Conservation (phyloP, 2,113 vertebrate species). For the Bubo blakistoni region DNA sequence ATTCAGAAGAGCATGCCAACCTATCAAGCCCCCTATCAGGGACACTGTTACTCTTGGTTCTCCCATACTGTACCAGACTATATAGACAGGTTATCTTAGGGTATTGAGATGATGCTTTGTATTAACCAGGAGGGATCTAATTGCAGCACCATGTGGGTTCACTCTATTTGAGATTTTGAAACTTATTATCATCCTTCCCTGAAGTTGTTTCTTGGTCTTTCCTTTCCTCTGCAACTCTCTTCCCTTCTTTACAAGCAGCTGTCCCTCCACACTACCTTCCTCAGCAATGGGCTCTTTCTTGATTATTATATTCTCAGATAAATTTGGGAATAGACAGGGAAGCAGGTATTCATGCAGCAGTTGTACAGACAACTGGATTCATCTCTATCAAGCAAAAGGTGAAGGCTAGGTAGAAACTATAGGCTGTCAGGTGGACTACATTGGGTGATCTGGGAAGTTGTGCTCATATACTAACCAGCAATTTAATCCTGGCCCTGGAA, state of each 20-base stretch:
- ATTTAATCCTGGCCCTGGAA: not conserved
- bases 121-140: not conserved
- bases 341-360: not conserved
- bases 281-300: not conserved
- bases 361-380: not conserved
- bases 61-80: not conserved
- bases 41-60: not conserved
- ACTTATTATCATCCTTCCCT: not conserved
- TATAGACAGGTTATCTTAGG: not conserved
- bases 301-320: not conserved
- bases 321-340: not conserved
- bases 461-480: not conserved
- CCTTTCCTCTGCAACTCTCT: not conserved
- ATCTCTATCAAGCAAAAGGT: not conserved
- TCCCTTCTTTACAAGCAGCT: not conserved
- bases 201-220: not conserved
- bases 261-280: not conserved
- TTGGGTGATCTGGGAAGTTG: fast-evolving
- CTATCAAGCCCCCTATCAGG: not conserved
- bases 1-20: not conserved
- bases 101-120: not conserved
- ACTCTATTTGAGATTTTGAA: not conserved
- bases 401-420: not conserved
- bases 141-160: not conserved
- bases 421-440: not conserved